Evolutionary conservation across 2,113 vertebrate genomes (phyloP).

Genomic region (Hippoglossus stenolepis): DNA sequence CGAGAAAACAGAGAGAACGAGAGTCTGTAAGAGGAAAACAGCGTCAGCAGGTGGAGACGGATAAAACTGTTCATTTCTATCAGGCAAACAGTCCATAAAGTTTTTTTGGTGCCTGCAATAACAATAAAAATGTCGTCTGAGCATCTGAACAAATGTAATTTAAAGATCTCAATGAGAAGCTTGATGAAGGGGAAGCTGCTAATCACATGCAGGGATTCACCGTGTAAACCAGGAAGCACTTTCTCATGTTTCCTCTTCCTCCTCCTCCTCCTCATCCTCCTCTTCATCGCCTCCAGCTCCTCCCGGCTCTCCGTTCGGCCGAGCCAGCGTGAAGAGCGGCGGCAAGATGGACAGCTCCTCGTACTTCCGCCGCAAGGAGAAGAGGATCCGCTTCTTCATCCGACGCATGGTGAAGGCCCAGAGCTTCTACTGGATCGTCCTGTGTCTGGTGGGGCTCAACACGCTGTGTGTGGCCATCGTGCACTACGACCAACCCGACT

Average conservation of each 20-base stretch:
- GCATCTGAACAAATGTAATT: too few species aligned
- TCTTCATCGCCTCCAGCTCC: conserved; percentile 52
- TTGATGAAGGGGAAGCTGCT: too few species aligned
- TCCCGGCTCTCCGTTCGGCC: conserved; percentile 92
- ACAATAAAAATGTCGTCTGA: too few species aligned
- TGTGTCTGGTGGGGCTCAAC: conserved; percentile 96
- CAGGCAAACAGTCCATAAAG: too few species aligned
- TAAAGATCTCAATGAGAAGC: too few species aligned
- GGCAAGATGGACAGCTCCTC: conserved; percentile 92
- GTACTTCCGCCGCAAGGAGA: conserved; percentile 96
- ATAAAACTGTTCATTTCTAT: not conserved
- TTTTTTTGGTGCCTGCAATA: too few species aligned
- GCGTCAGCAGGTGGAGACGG: not conserved
- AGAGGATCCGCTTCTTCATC: conserved; percentile 95
- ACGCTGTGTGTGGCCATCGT: conserved; percentile 96
- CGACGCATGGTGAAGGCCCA: conserved; percentile 98
- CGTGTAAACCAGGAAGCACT: too few species aligned
- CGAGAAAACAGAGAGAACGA: not conserved
- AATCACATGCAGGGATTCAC: too few species aligned
- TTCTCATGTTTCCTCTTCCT: not conserved
- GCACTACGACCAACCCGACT: conserved; percentile 93
- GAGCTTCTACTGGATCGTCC: conserved; percentile 97
- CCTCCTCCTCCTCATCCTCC: conserved; percentile 1
- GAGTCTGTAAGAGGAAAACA: not conserved
- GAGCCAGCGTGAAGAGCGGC: conserved; percentile 92